A percentile compares a stretch with the other conserved stretches of the same genome.
phyloP scores from a whole-genome alignment of 2,113 vertebrate species.

The Dermatemys mawii region DNA sequence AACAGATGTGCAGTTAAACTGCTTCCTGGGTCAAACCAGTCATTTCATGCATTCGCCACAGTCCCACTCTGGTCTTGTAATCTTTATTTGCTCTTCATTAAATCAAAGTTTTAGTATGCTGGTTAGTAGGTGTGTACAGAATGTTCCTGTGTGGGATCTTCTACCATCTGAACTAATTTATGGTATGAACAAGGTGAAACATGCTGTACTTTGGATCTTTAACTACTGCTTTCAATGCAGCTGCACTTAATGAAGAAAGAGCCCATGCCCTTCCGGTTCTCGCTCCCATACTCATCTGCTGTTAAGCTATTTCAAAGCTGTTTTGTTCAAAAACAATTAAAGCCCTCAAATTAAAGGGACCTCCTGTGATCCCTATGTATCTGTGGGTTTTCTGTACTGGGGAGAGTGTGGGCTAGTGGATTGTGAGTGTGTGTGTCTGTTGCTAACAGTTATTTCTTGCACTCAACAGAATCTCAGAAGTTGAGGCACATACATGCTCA shows the following conservation, averaged over 20 bases:
- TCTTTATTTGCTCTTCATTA: constrained; percentile 20
- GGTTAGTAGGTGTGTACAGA: neutral
- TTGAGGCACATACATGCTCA: neutral
- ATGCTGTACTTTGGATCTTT: neutral
- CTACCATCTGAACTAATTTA: neutral
- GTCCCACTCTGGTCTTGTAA: neutral
- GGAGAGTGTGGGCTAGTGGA: neutral
- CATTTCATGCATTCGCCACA: neutral
- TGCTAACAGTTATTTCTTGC: neutral
- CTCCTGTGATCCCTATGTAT: neutral
- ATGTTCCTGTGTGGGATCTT: neutral
- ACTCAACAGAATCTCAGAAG: neutral
- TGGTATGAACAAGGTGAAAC: neutral
- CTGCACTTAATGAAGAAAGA: constrained; percentile 28
- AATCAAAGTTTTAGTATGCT: neutral
- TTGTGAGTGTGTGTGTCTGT: neutral
- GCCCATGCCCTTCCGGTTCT: neutral
- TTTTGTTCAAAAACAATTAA: neutral
- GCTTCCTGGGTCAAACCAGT: neutral
- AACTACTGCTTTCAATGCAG: constrained; percentile 15
- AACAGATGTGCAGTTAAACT: too few relatives aligned
- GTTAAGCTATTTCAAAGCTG: constrained; percentile 18
- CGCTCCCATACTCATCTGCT: constrained; percentile 19
- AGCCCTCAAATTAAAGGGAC: neutral
- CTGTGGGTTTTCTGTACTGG: neutral